Evolutionary conservation across 2,888 invertebrate genomes (phyloP).

Genomic region (Gnatocerus cornutus): DNA sequence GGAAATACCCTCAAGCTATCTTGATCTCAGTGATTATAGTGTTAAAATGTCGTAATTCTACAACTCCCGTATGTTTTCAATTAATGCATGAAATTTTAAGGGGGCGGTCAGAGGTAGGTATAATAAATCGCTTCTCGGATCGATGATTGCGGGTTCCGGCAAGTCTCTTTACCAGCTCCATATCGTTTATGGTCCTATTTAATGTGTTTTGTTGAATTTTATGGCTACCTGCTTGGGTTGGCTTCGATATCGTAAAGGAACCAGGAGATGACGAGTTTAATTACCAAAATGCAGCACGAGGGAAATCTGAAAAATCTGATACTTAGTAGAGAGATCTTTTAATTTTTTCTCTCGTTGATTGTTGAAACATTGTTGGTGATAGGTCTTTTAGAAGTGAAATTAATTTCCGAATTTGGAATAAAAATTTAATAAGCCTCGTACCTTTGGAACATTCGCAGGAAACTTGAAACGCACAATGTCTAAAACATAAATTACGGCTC

Average conservation of each 20-base stretch:
- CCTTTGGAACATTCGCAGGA: slow-evolving; percentile 10
- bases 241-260: slow-evolving; percentile 10
- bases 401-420: slow-evolving; percentile 20
- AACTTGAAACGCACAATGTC: slow-evolving; percentile 24
- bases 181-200: slow-evolving; percentile 40
- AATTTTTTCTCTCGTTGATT: no score
- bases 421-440: slow-evolving; percentile 20
- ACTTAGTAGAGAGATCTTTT: no score
- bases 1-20: neutral
- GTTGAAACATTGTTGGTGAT: no score
- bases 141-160: slow-evolving; percentile 54
- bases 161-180: slow-evolving; percentile 50
- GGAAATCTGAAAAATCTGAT: no score
- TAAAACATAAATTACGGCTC: slow-evolving; percentile 42
- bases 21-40: slow-evolving; percentile 2
- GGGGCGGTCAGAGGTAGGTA: slow-evolving; percentile 54
- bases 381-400: neutral
- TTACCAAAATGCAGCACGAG: neutral
- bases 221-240: slow-evolving; percentile 41
- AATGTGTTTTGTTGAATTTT: slow-evolving; percentile 38
- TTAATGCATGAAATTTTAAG: slow-evolving; percentile 46
- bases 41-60: slow-evolving; percentile 28
- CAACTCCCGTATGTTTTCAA: slow-evolving; percentile 27
- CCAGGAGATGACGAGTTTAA: neutral
- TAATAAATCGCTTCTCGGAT: slow-evolving; percentile 58